phyloP scores from a whole-genome alignment of 2,888 invertebrate genomes.

The Xylota sylvarum region DNA sequence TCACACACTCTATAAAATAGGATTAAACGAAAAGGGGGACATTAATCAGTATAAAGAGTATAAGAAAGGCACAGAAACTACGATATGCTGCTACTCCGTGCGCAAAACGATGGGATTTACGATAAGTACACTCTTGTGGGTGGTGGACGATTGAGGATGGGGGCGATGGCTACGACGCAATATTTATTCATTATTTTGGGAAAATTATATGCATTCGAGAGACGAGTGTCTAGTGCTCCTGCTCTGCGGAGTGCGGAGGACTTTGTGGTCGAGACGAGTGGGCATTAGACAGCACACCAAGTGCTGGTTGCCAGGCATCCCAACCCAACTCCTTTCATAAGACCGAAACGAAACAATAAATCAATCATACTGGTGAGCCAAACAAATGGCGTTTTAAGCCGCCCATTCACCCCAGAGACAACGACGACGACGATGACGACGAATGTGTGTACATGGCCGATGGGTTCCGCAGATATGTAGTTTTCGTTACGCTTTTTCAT shows the following conservation, averaged over 20 bases:
- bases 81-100: constrained; percentile 58
- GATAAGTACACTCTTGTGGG: constrained; percentile 72
- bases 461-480: constrained; percentile 68
- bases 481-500: constrained; percentile 64
- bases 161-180: constrained; percentile 43
- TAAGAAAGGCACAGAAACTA: constrained; percentile 41
- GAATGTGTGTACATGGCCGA: constrained; percentile 65
- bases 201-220: constrained; percentile 57
- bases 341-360: constrained; percentile 71
- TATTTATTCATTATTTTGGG: constrained; percentile 74
- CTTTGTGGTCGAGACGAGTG: constrained; percentile 66
- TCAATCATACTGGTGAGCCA: constrained; percentile 75
- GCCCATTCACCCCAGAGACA: constrained; percentile 74
- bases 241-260: constrained; percentile 56
- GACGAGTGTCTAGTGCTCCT: constrained; percentile 35
- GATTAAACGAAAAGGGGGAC: constrained; percentile 66
- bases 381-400: constrained; percentile 77
- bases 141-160: constrained; percentile 25
- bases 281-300: constrained; percentile 61
- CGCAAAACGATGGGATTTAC: constrained; percentile 67
- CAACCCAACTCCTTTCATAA: constrained; percentile 54
- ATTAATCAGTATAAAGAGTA: constrained; percentile 73
- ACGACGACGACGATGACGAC: constrained; percentile 23
- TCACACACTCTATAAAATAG: constrained; percentile 75
- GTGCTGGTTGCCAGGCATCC: constrained; percentile 41